These are phyloP conservation scores for Ageneiosus marmoratus DNA, from an alignment of 2,113 vertebrate species.

Conservation along the genomic window DNA sequence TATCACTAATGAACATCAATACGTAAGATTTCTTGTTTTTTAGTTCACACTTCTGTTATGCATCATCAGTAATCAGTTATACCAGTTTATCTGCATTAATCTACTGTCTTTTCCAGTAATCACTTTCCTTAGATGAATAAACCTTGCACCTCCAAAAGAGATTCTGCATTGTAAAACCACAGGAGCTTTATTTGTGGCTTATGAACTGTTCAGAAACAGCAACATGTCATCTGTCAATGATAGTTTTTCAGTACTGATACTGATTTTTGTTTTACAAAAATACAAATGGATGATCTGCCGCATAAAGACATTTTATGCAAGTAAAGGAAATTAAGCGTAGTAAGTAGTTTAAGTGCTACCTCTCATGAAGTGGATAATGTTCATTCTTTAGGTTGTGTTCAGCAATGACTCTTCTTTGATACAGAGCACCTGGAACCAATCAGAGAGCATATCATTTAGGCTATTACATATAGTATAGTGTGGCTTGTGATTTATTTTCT, in stretches of 20 bases:
- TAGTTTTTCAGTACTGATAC: neutral
- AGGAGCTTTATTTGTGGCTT: neutral
- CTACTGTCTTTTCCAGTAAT: neutral
- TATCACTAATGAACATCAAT: neutral
- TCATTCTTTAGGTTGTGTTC: constrained; percentile 80
- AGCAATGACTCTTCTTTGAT: constrained; percentile 76
- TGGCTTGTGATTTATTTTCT: neutral
- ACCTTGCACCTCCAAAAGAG: neutral
- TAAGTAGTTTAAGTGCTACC: constrained; percentile 66
- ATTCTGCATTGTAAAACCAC: neutral
- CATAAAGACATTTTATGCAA: neutral
- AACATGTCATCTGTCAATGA: neutral
- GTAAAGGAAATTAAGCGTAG: neutral
- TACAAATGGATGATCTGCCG: neutral
- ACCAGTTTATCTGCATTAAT: neutral
- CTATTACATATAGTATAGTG: neutral
- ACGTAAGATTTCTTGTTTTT: neutral
- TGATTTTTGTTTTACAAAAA: neutral
- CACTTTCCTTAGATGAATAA: neutral
- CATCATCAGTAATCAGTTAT: neutral
- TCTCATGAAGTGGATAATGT: constrained; percentile 72
- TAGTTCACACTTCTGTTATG: neutral
- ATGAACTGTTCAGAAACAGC: neutral
- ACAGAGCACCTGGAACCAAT: constrained; percentile 69
- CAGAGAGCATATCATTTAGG: neutral